These are phyloP conservation scores for Nycticorax nycticorax DNA, from an alignment of 2,113 vertebrate genomes.

Conservation along the genomic window DNA sequence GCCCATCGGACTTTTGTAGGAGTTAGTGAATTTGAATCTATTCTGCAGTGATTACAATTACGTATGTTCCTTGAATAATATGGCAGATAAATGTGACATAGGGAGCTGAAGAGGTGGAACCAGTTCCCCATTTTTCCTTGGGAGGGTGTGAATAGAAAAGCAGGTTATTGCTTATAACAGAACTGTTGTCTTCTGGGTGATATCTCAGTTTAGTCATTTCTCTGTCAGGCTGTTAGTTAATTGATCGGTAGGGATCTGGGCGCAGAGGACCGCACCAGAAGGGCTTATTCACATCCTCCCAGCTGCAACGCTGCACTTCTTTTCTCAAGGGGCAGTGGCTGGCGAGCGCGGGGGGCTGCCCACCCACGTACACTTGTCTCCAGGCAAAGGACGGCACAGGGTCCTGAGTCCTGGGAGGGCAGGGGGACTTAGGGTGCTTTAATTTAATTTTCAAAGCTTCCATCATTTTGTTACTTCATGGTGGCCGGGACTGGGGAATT, in stretches of 20 bases:
- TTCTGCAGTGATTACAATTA: neutral
- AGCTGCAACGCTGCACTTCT: neutral
- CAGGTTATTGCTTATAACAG: neutral
- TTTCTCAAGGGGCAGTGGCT: rapidly evolving
- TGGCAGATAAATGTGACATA: neutral
- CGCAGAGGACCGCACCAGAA: neutral
- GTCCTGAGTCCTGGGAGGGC: neutral
- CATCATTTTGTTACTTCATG: neutral
- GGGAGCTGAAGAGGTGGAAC: neutral
- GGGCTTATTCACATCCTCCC: neutral
- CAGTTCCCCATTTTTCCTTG: neutral
- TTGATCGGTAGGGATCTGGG: neutral
- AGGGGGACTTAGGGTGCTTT: neutral
- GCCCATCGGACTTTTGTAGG: neutral
- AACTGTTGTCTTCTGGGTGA: neutral
- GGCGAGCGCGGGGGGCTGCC: neutral
- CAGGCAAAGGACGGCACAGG: neutral
- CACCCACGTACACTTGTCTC: rapidly evolving
- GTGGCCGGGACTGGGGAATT: neutral
- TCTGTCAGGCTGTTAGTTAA: neutral
- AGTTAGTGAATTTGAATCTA: neutral
- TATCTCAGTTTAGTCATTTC: neutral
- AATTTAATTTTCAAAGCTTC: neutral
- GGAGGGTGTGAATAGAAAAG: neutral
- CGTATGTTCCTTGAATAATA: neutral